These are phyloP conservation scores for Hemithea aestivaria DNA, from an alignment of 2,888 invertebrate genomes.

Conservation along the genomic window DNA sequence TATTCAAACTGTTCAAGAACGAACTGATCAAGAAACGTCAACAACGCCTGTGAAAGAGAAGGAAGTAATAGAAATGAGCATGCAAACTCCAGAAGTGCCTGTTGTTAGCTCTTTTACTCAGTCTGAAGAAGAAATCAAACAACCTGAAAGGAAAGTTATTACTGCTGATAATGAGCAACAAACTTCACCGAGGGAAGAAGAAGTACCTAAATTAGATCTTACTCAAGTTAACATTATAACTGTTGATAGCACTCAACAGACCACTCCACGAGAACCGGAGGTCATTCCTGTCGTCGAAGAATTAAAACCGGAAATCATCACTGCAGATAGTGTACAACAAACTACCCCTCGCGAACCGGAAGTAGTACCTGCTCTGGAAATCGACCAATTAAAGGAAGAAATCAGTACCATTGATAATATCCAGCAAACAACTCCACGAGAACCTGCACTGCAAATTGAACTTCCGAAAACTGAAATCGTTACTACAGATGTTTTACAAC, in stretches of 20 bases:
- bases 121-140: constrained; percentile 46
- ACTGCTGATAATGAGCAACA: constrained; percentile 45
- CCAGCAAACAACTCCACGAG: constrained; percentile 22
- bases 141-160: constrained; percentile 29
- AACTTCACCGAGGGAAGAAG: constrained; percentile 43
- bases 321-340: constrained; percentile 33
- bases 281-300: constrained; percentile 6
- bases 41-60: constrained; percentile 55
- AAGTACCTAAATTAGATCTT: constrained; percentile 30
- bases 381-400: constrained; percentile 6
- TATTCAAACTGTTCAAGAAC: constrained; percentile 58
- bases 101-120: constrained; percentile 63
- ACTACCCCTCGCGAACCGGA: constrained; percentile 37
- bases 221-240: constrained; percentile 31
- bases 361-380: constrained; percentile 16
- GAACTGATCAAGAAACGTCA: constrained; percentile 58
- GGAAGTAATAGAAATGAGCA: constrained; percentile 52
- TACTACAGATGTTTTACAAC: constrained; percentile 49
- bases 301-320: constrained; percentile 14
- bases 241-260: constrained; percentile 48
- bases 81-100: constrained; percentile 61
- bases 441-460: constrained; percentile 14
- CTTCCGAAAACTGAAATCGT: constrained; percentile 26
- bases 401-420: constrained; percentile 16
- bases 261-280: constrained; percentile 37